Conservation (phyloP, 2,888 invertebrate genomes). For the Apamea monoglypha region DNA sequence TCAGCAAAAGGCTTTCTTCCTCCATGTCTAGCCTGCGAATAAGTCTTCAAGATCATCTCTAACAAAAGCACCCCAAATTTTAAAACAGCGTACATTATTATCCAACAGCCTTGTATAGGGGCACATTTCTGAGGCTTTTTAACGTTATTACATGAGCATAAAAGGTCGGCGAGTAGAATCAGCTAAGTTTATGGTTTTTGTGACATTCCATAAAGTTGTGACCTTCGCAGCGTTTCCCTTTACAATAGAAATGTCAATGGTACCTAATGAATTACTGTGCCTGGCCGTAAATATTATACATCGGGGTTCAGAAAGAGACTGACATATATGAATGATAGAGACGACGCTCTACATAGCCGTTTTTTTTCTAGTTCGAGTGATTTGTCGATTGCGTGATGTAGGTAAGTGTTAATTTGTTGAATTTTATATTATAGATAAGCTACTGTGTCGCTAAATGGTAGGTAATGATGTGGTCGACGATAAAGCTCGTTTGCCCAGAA, state of each 20-base stretch:
- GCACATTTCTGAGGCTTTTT: slow-evolving; percentile 61
- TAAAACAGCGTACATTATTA: slow-evolving; percentile 54
- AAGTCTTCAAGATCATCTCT: slow-evolving; percentile 28
- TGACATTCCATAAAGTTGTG: slow-evolving; percentile 56
- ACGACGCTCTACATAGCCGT: neutral
- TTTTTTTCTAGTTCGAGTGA: neutral
- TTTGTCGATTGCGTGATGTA: neutral
- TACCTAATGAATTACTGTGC: slow-evolving; percentile 43
- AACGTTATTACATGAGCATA: slow-evolving; percentile 60
- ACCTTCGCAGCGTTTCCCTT: slow-evolving; percentile 47
- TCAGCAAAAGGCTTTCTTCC: neutral
- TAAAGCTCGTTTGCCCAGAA: neutral
- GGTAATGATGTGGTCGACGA: neutral
- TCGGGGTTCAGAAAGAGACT: neutral
- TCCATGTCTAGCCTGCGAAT: neutral
- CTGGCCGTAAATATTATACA: slow-evolving; percentile 8
- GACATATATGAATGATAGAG: neutral
- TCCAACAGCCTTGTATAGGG: slow-evolving; percentile 55
- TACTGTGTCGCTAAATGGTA: neutral
- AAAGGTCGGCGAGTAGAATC: slow-evolving; percentile 57
- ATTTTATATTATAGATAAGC: neutral
- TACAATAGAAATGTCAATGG: slow-evolving; percentile 61
- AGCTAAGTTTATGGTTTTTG: slow-evolving; percentile 51
- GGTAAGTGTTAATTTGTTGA: neutral
- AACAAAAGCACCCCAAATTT: slow-evolving; percentile 32